Evolutionary conservation across 53 echinoderm and acorn worm genomes (phyloP), one percentile per base, ranked within the genome.

Genomic region (Mesocentrotus franciscanus): DNA sequence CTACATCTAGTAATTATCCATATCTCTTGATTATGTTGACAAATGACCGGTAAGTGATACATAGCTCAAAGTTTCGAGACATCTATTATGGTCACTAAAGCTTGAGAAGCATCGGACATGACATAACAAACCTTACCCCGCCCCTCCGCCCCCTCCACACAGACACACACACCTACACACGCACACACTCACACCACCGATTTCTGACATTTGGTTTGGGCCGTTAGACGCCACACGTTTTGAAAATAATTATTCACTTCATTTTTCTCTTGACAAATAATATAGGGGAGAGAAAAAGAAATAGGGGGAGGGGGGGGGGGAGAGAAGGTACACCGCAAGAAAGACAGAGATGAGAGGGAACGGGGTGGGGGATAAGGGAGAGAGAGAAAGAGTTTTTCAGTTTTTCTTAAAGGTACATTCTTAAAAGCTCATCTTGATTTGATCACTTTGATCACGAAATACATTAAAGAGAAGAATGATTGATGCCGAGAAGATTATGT

Each of bases 1-100:
- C 12, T 27, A 57, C 58, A 20, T 87, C 58, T 12, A 56, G 87
- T 29, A 58, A 87, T 87, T 87, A 87, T 58, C 87, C 87, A 87
- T 87, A 57, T 58, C 87, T 87, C 87, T 15, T 87, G 57, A 87
- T 58, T 87, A 87, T 87, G 87, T 87, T 87, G 59, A 87, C n/a
- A 58, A 87, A 58, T 87, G 87, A 58, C 58, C 58, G 39, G 87
- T 87, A 87, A 87, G 58, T 87, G 58, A 87, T 87, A 87, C 58
- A 58, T 56, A 26, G 13, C 58, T 58, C 17, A 22, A 58, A 58
- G 27, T 58, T 56, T 27, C 58, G 13, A 58, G 58, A 35, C 58
- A 59, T 57, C 59, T 58, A 27, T 24, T 18, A 84, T 84, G n/a
- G 56, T 84, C 33, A 49, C 6, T 4, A 22, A 3, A 58, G 29